Evolutionary conservation across 2,113 vertebrate species (phyloP).

Genomic region (Antechinus stuartii): DNA sequence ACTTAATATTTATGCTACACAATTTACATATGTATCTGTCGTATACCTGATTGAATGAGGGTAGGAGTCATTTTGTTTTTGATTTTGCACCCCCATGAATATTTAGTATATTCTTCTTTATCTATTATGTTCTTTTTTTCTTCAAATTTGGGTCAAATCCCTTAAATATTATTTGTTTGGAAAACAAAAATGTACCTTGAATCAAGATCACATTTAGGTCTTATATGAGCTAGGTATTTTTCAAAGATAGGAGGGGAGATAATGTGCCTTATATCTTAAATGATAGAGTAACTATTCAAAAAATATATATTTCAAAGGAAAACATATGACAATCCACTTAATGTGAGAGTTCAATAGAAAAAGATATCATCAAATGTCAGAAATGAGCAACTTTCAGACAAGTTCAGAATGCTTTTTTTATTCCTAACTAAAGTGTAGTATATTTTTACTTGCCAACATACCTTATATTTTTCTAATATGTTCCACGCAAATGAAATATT

Average conservation of each 20-base stretch:
- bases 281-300: neutral
- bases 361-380: neutral
- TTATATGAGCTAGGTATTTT: neutral
- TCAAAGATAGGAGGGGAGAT: neutral
- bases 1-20: neutral
- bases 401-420: neutral
- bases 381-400: neutral
- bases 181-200: neutral
- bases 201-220: neutral
- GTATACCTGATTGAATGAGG: neutral
- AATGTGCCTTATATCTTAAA: neutral
- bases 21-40: neutral
- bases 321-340: neutral
- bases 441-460: neutral
- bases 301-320: neutral
- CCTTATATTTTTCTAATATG: neutral
- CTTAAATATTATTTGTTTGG: neutral
- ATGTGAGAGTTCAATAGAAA: neutral
- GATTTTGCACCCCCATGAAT: neutral
- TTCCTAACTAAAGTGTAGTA: neutral
- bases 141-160: neutral
- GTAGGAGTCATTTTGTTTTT: neutral
- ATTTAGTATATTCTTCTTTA: neutral
- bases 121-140: neutral
- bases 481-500: neutral